Evolutionary conservation across 2,888 invertebrate genomes (phyloP).

Genomic region (Xestia xanthographa): DNA sequence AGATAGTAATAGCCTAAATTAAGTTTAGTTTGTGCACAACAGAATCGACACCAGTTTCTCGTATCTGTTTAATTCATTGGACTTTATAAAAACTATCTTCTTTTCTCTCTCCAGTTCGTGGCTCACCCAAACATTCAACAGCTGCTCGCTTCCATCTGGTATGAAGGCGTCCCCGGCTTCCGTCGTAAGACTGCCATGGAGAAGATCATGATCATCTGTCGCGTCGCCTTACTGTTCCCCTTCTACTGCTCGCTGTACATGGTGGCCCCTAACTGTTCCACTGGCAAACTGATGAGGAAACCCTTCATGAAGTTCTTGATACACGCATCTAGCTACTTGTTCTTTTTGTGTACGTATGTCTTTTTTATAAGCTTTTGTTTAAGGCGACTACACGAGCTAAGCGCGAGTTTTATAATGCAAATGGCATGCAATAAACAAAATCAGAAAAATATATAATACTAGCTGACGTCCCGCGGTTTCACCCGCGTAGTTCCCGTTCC

Average conservation of each 20-base stretch:
- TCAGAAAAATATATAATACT: too few relatives aligned
- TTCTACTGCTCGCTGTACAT: conserved; percentile 96
- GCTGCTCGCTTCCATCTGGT: conserved; percentile 97
- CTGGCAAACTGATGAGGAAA: conserved; percentile 96
- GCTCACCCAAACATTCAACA: conserved; percentile 99
- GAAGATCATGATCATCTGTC: conserved; percentile 93
- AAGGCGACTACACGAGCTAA: too few relatives aligned
- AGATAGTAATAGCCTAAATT: too few relatives aligned
- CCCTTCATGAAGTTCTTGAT: conserved; percentile 99
- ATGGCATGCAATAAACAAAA: too few relatives aligned
- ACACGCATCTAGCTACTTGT: conserved; percentile 98
- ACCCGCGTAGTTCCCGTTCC: too few relatives aligned
- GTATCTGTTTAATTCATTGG: too few relatives aligned
- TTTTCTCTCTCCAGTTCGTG: conserved; percentile 92
- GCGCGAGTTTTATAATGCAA: too few relatives aligned
- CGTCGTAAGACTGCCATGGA: conserved; percentile 94
- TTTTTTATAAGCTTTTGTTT: background rate
- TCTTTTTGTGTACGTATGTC: conserved; percentile 89
- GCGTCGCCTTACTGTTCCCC: conserved; percentile 96
- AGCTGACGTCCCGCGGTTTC: too few relatives aligned
- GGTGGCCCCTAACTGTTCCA: conserved; percentile 94
- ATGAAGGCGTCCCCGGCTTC: conserved; percentile 98
- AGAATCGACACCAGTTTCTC: too few relatives aligned
- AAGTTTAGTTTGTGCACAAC: too few relatives aligned
- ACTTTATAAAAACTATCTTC: background rate